These are phyloP conservation scores for Aurelia aurita DNA, from an alignment of 30 jellyfish, hydroid and myxozoan species.

Conservation along the genomic window DNA sequence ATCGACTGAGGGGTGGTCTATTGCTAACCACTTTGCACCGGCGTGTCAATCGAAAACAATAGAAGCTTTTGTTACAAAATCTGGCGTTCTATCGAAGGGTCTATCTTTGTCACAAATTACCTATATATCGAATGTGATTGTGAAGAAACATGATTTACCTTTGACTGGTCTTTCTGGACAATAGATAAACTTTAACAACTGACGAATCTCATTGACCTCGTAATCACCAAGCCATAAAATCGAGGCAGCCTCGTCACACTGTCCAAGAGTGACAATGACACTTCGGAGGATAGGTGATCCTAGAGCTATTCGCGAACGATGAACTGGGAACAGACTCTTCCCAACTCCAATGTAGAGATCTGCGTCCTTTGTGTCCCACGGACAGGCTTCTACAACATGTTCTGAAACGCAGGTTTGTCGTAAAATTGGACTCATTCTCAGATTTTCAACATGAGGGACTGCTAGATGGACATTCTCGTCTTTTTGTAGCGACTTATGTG, in stretches of 20 bases:
- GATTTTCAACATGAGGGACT: no score
- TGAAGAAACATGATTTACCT: not conserved
- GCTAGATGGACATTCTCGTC: no score
- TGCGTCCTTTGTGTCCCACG: not conserved
- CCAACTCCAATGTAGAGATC: constrained; percentile 11
- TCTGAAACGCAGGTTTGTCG: no score
- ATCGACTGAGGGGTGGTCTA: no score
- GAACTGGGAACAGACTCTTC: constrained; percentile 7
- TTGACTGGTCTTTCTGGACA: constrained; percentile 3
- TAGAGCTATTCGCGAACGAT: constrained; percentile 17
- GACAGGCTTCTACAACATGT: not conserved
- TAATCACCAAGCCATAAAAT: not conserved
- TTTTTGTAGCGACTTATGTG: no score
- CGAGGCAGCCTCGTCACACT: constrained; percentile 1
- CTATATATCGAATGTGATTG: not conserved
- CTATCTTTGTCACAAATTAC: no score
- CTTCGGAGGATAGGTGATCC: not conserved
- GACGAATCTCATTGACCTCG: not conserved
- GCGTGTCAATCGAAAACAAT: no score
- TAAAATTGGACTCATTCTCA: no score
- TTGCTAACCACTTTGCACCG: no score
- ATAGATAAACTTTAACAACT: not conserved
- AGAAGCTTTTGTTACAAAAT: no score
- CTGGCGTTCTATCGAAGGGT: no score
- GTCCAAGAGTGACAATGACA: not conserved